Percentiles rank a stretch among this genome's conserved stretches.
Evolutionary conservation across 2,797 vertebrate species (phyloP).

Genomic region (Pangasius larnaudii): DNA sequence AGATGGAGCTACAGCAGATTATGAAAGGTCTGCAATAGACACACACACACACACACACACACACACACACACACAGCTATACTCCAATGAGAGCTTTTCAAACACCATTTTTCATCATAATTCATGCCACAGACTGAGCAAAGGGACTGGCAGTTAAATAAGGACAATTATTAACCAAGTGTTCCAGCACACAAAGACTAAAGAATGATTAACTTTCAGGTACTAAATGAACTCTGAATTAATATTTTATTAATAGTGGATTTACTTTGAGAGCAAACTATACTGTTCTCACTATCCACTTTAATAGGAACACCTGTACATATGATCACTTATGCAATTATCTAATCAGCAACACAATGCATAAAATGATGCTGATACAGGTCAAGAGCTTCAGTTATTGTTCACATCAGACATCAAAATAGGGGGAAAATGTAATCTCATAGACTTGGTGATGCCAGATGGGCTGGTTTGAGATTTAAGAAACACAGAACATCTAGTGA

Average conservation of each 20-base stretch:
- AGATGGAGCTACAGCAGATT: conserved; percentile 97
- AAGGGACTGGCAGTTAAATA: background rate
- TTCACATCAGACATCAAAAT: background rate
- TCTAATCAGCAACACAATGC: background rate
- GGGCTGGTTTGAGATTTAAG: background rate
- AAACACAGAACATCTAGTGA: background rate
- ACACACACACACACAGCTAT: background rate
- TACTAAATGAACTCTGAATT: background rate
- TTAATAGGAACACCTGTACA: background rate
- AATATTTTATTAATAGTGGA: background rate
- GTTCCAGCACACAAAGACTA: background rate
- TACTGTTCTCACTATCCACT: background rate
- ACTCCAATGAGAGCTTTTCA: background rate
- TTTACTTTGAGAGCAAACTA: background rate
- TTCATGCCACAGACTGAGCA: background rate
- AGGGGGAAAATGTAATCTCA: background rate
- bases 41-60: background rate
- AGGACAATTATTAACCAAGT: background rate
- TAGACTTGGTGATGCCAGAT: background rate
- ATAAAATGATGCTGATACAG: background rate
- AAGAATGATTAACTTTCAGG: background rate
- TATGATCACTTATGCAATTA: too few relatives aligned
- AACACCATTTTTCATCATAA: background rate
- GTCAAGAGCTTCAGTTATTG: background rate
- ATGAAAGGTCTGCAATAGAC: conserved; percentile 85